Conservation (phyloP, 2,113 vertebrate species). For the Struthidea cinerea region DNA sequence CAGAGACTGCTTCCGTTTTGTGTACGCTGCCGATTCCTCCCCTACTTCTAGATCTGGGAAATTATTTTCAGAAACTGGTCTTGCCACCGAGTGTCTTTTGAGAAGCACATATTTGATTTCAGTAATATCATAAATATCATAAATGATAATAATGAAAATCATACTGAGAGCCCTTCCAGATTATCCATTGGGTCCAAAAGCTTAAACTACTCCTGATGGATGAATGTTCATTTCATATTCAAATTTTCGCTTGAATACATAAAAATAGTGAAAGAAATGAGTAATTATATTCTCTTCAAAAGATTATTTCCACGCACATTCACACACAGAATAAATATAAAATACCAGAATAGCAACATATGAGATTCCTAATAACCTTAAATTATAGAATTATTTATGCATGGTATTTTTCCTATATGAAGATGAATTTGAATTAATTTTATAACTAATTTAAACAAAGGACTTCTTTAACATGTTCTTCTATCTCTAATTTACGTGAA, state of each 20-base stretch:
- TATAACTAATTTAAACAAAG: neutral
- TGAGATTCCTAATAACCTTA: neutral
- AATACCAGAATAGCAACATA: neutral
- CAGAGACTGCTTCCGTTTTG: neutral
- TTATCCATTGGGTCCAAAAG: neutral
- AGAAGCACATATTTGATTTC: neutral
- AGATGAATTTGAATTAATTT: neutral
- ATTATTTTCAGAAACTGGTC: neutral
- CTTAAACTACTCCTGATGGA: neutral
- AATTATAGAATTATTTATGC: neutral
- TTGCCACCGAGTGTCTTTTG: neutral
- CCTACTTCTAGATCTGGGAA: neutral
- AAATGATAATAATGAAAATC: neutral
- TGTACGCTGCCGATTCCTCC: neutral
- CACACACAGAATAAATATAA: neutral
- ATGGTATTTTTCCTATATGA: neutral
- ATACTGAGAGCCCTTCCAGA: neutral
- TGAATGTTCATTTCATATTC: neutral
- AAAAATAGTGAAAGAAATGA: neutral
- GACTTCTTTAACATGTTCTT: neutral
- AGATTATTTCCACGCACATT: neutral
- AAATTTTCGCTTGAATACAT: neutral
- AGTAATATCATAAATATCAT: neutral
- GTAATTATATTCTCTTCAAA: neutral
- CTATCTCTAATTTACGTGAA: neutral